These are phyloP conservation scores for Simalia tracyae DNA, from an alignment of 2,797 vertebrate species.

Conservation along the genomic window DNA sequence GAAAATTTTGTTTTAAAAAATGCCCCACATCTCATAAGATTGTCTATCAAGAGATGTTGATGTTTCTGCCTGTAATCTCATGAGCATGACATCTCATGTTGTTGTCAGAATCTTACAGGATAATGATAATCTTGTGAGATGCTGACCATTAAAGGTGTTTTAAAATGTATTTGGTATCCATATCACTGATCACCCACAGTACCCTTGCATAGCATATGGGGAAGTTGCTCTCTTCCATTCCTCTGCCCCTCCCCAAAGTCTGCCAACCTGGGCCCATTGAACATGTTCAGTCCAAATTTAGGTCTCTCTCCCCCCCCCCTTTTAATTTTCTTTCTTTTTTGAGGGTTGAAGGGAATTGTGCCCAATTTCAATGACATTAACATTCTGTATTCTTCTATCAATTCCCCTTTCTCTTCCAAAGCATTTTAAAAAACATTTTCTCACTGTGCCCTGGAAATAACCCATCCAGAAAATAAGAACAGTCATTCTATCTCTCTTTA, in stretches of 20 bases:
- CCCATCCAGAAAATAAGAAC: not conserved
- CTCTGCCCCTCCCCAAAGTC: not conserved
- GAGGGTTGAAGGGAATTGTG: not conserved
- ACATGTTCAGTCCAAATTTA: not conserved
- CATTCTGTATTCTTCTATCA: not conserved
- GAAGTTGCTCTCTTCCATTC: not conserved
- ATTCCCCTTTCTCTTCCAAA: not conserved
- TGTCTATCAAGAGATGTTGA: not conserved
- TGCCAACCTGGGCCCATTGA: not conserved
- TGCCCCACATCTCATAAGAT: not conserved
- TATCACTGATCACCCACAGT: not conserved
- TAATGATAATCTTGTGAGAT: not conserved
- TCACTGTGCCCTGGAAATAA: not conserved
- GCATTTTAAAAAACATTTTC: not conserved
- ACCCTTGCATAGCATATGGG: not conserved
- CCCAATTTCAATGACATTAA: not conserved
- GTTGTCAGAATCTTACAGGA: not conserved
- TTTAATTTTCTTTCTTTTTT: not conserved
- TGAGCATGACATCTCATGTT: not conserved
- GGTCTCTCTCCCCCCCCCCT: not conserved
- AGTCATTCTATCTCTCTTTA: not conserved
- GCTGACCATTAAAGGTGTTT: not conserved
- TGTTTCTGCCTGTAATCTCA: not conserved
- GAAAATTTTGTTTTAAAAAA: not conserved
- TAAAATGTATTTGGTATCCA: not conserved